Conservation (phyloP, 2,113 vertebrate species). For the Elachura formosa region DNA sequence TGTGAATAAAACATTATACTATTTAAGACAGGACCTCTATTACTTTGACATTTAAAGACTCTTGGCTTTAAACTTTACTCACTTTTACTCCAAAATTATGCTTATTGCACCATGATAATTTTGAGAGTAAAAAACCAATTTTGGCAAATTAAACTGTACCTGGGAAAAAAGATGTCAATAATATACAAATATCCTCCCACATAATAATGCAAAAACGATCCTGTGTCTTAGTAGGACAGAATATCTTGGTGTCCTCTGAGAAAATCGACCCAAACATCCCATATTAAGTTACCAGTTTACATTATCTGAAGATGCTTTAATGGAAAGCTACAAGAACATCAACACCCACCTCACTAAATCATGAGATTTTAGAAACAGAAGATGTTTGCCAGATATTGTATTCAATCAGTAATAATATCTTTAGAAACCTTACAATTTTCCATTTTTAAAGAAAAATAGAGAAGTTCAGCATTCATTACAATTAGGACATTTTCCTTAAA, state of each 20-base stretch:
- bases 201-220: neutral
- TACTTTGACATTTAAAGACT: neutral
- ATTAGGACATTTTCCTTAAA: too few species aligned
- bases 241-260: neutral
- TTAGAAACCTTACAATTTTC: neutral
- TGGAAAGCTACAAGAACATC: neutral
- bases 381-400: neutral
- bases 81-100: neutral
- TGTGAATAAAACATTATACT: neutral
- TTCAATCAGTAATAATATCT: neutral
- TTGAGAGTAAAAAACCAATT: neutral
- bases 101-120: neutral
- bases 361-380: neutral
- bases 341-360: neutral
- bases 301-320: neutral
- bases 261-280: neutral
- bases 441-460: too few species aligned
- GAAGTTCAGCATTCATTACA: too few species aligned
- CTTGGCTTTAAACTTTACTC: neutral
- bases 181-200: neutral
- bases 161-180: neutral
- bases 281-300: neutral
- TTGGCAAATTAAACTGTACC: neutral
- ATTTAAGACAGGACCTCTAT: neutral
- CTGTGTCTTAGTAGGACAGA: neutral